These are phyloP conservation scores for Phalacrocorax pelagicus DNA, from an alignment of 2,113 vertebrate species.

Conservation along the genomic window DNA sequence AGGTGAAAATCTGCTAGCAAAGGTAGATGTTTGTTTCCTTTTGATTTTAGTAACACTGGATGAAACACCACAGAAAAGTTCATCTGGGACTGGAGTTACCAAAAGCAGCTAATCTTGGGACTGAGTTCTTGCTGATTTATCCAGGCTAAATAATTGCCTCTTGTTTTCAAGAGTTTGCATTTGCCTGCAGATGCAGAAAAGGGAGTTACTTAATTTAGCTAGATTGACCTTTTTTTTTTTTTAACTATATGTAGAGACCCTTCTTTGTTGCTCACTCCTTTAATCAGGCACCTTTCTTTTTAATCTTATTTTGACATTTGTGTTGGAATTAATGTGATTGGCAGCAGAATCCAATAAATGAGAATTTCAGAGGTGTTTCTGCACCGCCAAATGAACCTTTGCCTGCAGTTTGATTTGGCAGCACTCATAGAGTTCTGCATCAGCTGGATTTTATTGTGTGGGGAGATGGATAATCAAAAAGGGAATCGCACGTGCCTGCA, in stretches of 20 bases:
- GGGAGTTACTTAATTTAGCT: neutral
- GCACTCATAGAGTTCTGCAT: slow-evolving; percentile 28
- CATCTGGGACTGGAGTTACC: neutral
- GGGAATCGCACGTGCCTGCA: neutral
- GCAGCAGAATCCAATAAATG: slow-evolving; percentile 47
- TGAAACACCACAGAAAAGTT: neutral
- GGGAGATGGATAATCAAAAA: slow-evolving; percentile 51
- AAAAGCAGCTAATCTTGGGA: neutral
- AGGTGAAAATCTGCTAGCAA: neutral
- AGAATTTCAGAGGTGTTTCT: slow-evolving; percentile 48
- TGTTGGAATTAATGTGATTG: slow-evolving; percentile 56
- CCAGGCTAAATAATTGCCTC: neutral
- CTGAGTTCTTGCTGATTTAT: neutral
- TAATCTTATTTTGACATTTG: slow-evolving; percentile 64
- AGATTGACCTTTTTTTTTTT: neutral
- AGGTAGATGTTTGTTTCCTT: neutral
- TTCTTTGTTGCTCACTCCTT: neutral
- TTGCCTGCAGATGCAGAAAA: neutral
- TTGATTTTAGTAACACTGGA: neutral
- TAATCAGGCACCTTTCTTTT: slow-evolving; percentile 34
- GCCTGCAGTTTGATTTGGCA: slow-evolving; percentile 56
- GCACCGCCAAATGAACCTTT: slow-evolving; percentile 24
- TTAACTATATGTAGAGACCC: neutral
- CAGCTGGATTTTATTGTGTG: slow-evolving; percentile 64
- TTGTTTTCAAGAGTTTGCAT: neutral